Evolutionary conservation across 2,888 invertebrate genomes (phyloP).

Genomic region (Microctonus aethiopoides): DNA sequence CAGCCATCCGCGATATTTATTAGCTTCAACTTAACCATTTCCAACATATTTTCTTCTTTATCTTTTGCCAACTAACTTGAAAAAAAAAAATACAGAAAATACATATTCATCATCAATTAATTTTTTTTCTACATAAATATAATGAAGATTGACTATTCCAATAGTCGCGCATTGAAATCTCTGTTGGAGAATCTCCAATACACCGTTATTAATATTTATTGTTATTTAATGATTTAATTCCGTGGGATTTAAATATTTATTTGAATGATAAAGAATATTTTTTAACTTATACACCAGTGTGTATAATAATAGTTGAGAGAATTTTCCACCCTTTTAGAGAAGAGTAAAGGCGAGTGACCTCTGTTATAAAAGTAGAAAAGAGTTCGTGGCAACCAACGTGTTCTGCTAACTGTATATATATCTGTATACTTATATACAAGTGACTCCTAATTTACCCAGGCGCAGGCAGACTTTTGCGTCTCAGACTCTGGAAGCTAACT

Average conservation of each 20-base stretch:
- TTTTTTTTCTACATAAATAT: not conserved
- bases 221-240: not conserved
- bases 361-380: not conserved
- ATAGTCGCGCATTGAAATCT: not conserved
- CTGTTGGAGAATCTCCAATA: not conserved
- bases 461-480: conserved; percentile 63
- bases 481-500: conserved; percentile 63
- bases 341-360: not conserved
- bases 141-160: not conserved
- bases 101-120: not conserved
- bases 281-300: not conserved
- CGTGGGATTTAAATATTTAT: not conserved
- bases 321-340: not conserved
- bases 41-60: not conserved
- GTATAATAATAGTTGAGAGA: not conserved
- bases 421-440: conserved; percentile 44
- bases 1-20: conserved; percentile 45
- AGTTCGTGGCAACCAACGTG: not conserved
- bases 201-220: conserved; percentile 58
- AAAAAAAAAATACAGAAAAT: not conserved
- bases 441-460: conserved; percentile 64
- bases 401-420: not conserved
- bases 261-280: not conserved
- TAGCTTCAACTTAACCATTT: not conserved
- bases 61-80: too few species aligned